These are phyloP conservation scores for Zaprionus vittiger DNA, from an alignment of 1,140 invertebrate genomes.

Conservation along the genomic window DNA sequence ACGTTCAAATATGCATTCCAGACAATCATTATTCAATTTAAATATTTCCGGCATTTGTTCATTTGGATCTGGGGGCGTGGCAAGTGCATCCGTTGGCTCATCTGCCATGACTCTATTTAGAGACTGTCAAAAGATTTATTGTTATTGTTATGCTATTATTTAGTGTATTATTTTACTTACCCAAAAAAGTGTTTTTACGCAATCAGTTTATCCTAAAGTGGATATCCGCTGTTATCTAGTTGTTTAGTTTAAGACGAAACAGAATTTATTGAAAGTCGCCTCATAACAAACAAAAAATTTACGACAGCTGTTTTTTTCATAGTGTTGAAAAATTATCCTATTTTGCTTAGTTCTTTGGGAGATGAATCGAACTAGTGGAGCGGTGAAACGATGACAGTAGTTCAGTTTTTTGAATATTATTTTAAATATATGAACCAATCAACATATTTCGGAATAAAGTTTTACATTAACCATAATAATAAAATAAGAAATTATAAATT, in stretches of 20 bases:
- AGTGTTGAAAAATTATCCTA: conserved; percentile 33
- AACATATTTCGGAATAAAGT: background rate
- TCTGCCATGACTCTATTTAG: conserved; percentile 30
- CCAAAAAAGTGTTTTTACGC: background rate
- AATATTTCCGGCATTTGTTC: conserved; percentile 47
- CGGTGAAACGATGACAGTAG: background rate
- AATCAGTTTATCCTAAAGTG: background rate
- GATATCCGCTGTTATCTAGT: background rate
- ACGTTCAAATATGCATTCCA: conserved; percentile 63
- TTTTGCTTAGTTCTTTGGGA: background rate
- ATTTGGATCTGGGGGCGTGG: background rate
- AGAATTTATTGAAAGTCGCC: conserved; percentile 16
- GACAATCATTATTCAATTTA: conserved; percentile 69
- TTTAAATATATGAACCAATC: background rate
- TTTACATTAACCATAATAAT: background rate
- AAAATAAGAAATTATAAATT: background rate
- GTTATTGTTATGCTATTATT: background rate
- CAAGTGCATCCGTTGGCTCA: conserved; percentile 15
- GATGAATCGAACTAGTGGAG: background rate
- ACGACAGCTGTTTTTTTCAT: conserved; percentile 35
- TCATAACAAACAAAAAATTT: conserved; percentile 54
- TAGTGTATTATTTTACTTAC: background rate
- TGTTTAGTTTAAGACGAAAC: conserved; percentile 1
- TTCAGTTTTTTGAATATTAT: background rate
- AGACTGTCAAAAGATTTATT: background rate